Conservation (phyloP, 2,888 invertebrate genomes). For the Torymus auratus region DNA sequence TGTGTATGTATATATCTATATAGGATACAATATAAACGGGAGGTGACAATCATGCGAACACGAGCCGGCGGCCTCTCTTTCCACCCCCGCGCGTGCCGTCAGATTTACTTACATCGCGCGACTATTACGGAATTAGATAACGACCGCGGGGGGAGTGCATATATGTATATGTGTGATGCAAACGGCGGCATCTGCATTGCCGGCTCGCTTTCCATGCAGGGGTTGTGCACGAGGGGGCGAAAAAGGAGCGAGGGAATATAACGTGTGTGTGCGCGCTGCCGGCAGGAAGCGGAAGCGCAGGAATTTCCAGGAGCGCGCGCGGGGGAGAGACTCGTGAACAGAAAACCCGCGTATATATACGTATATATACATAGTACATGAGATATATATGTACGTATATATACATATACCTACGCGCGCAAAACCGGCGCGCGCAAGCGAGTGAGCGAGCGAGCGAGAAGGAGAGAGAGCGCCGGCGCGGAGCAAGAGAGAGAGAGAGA, state of each 20-base stretch:
- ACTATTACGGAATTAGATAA: too few species aligned
- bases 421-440: slow-evolving; percentile 26
- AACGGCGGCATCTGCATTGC: slow-evolving; percentile 43
- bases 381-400: too few species aligned
- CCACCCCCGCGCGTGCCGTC: too few species aligned
- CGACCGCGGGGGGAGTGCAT: neutral
- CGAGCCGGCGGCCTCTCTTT: too few species aligned
- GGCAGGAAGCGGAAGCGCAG: slow-evolving; percentile 43
- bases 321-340: neutral
- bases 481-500: neutral
- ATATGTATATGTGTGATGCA: neutral
- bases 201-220: slow-evolving; percentile 4
- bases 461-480: neutral
- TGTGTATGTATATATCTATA: too few species aligned
- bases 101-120: too few species aligned
- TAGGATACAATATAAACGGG: too few species aligned
- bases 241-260: neutral
- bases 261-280: neutral
- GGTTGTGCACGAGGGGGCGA: neutral
- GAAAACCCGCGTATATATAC: too few species aligned
- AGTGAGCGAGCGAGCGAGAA: neutral
- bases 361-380: too few species aligned
- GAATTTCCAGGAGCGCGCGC: slow-evolving; percentile 25
- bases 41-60: too few species aligned
- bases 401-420: too few species aligned